These are phyloP conservation scores for Rhagonycha fulva DNA, from an alignment of 2,888 invertebrate species.

Conservation along the genomic window DNA sequence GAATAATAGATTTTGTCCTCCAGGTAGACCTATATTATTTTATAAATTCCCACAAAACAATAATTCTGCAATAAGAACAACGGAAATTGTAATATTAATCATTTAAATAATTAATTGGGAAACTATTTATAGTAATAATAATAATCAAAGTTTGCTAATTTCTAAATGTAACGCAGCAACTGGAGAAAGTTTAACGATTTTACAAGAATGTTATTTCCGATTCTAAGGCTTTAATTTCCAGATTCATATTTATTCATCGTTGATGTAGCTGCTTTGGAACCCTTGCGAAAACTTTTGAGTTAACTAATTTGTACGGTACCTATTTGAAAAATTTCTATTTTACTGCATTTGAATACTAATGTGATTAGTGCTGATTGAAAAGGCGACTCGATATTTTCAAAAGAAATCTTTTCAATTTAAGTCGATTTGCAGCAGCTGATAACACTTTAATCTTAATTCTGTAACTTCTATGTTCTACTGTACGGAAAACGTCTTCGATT, in stretches of 20 bases:
- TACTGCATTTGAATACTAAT: constrained; percentile 18
- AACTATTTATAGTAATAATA: neutral
- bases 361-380: constrained; percentile 18
- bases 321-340: constrained; percentile 15
- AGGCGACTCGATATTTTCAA: constrained; percentile 4
- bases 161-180: neutral
- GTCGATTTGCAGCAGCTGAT: neutral
- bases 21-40: neutral
- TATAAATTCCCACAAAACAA: neutral
- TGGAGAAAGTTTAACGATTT: neutral
- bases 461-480: neutral
- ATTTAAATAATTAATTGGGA: neutral
- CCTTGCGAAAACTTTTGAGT: neutral
- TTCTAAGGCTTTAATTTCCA: constrained; percentile 1
- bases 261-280: constrained; percentile 6
- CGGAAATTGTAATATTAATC: neutral
- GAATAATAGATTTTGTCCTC: neutral
- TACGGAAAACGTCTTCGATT: neutral
- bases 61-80: neutral
- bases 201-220: constrained; percentile 2
- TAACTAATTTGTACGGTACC: constrained; percentile 12
- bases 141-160: neutral
- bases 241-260: constrained; percentile 15
- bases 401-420: constrained; percentile 1
- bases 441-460: neutral